Evolutionary conservation across 2,113 vertebrate genomes (phyloP).

Genomic region (Ictidomys tridecemlineatus): DNA sequence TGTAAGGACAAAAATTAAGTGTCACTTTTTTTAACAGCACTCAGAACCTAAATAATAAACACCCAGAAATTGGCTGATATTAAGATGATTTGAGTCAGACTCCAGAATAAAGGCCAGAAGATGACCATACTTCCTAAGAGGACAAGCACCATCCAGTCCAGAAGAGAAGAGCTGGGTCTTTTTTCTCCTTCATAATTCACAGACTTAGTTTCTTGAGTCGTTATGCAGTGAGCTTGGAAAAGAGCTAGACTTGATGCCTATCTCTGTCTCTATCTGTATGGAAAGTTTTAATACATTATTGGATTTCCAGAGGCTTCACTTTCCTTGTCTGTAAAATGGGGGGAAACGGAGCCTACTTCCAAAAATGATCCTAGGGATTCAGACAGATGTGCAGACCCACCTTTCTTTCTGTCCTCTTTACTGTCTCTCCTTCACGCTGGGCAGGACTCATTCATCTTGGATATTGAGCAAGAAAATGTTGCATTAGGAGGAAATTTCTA

Average conservation of each 20-base stretch:
- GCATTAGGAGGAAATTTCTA: slow-evolving; percentile 14
- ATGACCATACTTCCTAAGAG: not conserved
- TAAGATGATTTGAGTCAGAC: not conserved
- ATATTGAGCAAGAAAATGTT: not conserved
- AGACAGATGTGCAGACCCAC: not conserved
- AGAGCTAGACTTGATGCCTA: not conserved
- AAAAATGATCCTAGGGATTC: not conserved
- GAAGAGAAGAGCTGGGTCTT: not conserved
- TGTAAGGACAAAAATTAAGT: not conserved
- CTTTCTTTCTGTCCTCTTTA: not conserved
- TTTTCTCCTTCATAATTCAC: not conserved
- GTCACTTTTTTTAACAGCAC: not conserved
- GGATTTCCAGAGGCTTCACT: not conserved
- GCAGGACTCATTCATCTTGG: not conserved
- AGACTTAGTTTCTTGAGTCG: not conserved
- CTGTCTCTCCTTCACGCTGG: not conserved
- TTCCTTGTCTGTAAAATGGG: slow-evolving; percentile 15
- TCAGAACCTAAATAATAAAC: not conserved
- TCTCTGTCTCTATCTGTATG: not conserved
- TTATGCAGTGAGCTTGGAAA: not conserved
- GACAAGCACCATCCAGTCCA: not conserved
- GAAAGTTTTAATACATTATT: not conserved
- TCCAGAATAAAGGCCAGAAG: not conserved
- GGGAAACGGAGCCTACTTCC: not conserved
- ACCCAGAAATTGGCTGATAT: not conserved